Evolutionary conservation across 2,797 vertebrate genomes (phyloP).

Genomic region (Rhinichthys osculus): DNA sequence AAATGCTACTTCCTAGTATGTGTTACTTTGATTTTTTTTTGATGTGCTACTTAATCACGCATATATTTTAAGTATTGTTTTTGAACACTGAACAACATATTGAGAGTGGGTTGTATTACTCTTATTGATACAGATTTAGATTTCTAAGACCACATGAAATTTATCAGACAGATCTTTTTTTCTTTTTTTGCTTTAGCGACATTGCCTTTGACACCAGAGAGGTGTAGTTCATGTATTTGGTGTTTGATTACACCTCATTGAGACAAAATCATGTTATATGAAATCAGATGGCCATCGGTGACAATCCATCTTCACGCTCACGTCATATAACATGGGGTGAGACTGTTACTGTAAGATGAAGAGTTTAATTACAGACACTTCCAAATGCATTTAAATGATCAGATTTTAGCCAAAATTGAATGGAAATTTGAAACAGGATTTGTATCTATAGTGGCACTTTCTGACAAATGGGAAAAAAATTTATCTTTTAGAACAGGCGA

Average conservation of each 20-base stretch:
- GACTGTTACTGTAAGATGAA: too few relatives aligned
- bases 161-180: conserved; percentile 46
- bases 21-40: background rate
- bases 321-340: too few relatives aligned
- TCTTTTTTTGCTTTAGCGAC: background rate
- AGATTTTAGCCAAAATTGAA: background rate
- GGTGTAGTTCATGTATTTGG: background rate
- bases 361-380: too few relatives aligned
- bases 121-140: background rate
- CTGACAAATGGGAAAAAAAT: background rate
- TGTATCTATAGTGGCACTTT: background rate
- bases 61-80: background rate
- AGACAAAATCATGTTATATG: background rate
- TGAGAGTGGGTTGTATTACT: too few relatives aligned
- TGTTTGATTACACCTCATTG: conserved; percentile 17
- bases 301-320: too few relatives aligned
- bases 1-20: background rate
- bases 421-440: background rate
- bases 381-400: background rate
- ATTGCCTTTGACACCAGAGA: background rate
- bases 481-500: background rate
- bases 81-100: background rate
- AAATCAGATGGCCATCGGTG: too few relatives aligned
- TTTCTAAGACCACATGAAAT: background rate
- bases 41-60: background rate